phyloP scores from a whole-genome alignment of 2,797 vertebrate species.

The Myotis vivesi region DNA sequence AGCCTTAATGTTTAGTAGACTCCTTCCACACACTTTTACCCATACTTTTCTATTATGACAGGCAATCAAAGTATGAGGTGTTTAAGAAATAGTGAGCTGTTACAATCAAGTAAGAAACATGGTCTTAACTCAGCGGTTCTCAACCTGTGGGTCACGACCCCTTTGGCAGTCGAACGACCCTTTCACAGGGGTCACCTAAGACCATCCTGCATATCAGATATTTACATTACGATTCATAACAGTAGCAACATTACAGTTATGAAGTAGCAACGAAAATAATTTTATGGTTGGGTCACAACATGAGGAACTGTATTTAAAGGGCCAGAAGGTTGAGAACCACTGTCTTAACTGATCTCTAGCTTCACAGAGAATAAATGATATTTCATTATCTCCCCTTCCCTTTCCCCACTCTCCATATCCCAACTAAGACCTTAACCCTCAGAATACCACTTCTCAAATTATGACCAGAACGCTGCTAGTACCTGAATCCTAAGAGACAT shows the following conservation, averaged over 20 bases:
- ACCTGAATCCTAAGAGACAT: not conserved
- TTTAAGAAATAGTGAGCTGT: not conserved
- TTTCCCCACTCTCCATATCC: not conserved
- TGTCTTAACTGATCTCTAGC: not conserved
- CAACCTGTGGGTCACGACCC: too few relatives aligned
- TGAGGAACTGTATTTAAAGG: too few relatives aligned
- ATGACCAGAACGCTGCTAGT: not conserved
- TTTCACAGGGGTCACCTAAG: too few relatives aligned
- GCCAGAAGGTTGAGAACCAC: too few relatives aligned
- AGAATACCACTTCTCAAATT: conserved; percentile 11
- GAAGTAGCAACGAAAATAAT: too few relatives aligned
- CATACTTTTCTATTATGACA: not conserved
- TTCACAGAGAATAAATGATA: not conserved
- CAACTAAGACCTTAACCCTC: not conserved
- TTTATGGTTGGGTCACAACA: too few relatives aligned
- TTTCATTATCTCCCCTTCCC: not conserved
- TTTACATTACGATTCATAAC: too few relatives aligned
- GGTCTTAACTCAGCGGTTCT: too few relatives aligned
- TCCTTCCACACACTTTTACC: not conserved
- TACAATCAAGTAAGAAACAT: too few relatives aligned
- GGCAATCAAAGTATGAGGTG: not conserved
- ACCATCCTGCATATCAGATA: too few relatives aligned
- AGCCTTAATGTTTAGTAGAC: not conserved
- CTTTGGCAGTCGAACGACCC: too few relatives aligned
- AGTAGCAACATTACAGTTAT: too few relatives aligned